A percentile compares a stretch with the other conserved stretches of the same genome.
Evolutionary conservation across 2,113 vertebrate species (phyloP).

Genomic region (Oenanthe oenanthe): DNA sequence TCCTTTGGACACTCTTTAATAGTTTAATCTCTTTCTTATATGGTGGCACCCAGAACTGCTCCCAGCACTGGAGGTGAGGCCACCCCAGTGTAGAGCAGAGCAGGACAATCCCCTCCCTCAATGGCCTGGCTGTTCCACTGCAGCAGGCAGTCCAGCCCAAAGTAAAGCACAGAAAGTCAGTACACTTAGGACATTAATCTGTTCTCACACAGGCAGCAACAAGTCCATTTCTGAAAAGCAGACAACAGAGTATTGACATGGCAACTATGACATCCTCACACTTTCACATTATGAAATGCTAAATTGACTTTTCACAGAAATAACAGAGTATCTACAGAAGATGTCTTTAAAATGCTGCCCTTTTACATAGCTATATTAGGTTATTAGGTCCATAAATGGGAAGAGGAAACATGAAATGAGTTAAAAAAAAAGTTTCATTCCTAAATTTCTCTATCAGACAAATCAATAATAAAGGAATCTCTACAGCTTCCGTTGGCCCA

Average conservation of each 20-base stretch:
- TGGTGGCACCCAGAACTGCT: not conserved
- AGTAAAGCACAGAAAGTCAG: not conserved
- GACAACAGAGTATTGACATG: not conserved
- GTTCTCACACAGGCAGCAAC: not conserved
- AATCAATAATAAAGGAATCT: not conserved
- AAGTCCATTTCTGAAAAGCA: not conserved
- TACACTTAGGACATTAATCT: not conserved
- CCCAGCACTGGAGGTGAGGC: not conserved
- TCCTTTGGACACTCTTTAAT: not conserved
- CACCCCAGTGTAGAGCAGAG: accelerated
- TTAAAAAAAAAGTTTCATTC: not conserved
- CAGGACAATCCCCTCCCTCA: not conserved
- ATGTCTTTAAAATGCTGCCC: not conserved
- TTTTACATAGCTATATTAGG: not conserved
- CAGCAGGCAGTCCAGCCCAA: not conserved
- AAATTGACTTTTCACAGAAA: not conserved
- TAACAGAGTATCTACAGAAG: not conserved
- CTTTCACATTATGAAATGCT: not conserved
- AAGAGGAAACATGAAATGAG: not conserved
- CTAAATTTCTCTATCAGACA: not conserved
- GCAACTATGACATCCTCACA: not conserved
- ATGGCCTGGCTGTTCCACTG: accelerated
- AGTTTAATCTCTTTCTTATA: not conserved
- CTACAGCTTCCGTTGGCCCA: not conserved
- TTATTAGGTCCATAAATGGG: not conserved